These are phyloP conservation scores for Odontocerum albicorne DNA, from an alignment of 2,888 invertebrate species.

Conservation along the genomic window DNA sequence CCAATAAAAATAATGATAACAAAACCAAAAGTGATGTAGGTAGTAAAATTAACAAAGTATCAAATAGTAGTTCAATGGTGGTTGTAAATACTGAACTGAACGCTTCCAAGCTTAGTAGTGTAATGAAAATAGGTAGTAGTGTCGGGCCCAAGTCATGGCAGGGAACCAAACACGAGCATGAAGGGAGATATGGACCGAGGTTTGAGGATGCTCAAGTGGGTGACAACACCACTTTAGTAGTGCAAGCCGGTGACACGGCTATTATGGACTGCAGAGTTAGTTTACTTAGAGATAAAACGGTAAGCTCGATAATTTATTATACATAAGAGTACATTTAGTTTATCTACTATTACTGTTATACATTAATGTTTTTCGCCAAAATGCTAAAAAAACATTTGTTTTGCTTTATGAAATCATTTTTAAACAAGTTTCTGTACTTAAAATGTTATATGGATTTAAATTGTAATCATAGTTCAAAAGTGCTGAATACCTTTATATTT, in stretches of 20 bases:
- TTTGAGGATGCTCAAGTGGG: slow-evolving; percentile 51
- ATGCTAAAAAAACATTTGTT: no score
- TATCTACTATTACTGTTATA: no score
- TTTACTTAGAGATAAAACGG: slow-evolving; percentile 63
- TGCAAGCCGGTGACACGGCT: slow-evolving; percentile 62
- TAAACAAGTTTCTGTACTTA: no score
- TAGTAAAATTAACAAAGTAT: slow-evolving; percentile 1
- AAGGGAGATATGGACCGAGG: slow-evolving; percentile 61
- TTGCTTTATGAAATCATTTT: no score
- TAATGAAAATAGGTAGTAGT: not conserved
- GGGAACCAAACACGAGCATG: slow-evolving; percentile 40
- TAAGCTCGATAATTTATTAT: no score
- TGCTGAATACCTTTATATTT: no score
- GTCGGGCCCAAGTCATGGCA: slow-evolving; percentile 28
- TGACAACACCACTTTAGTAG: slow-evolving; percentile 60
- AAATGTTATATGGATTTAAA: no score
- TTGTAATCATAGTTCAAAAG: no score
- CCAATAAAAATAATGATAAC: slow-evolving; percentile 10
- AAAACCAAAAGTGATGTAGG: slow-evolving; percentile 8
- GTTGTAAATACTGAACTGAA: slow-evolving; percentile 3
- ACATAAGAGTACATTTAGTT: no score
- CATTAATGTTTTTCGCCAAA: no score
- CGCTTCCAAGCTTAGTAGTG: slow-evolving; percentile 12
- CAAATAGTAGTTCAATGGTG: slow-evolving; percentile 14
- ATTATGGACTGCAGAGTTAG: slow-evolving; percentile 63